Conservation (phyloP, 2,797 vertebrate genomes). For the Acanthiza pusilla region DNA sequence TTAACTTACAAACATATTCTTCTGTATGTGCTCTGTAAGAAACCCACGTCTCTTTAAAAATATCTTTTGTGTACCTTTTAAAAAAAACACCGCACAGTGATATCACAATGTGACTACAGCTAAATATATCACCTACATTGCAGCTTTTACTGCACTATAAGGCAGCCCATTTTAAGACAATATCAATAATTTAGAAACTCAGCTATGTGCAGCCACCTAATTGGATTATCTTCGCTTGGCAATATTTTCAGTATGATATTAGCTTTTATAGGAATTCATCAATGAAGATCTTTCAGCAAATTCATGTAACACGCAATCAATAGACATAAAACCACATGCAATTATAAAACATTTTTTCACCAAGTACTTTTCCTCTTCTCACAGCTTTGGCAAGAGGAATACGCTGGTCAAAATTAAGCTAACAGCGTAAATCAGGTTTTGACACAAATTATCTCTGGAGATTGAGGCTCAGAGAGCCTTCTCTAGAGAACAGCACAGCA, state of each 20-base stretch:
- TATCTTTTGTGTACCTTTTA: neutral
- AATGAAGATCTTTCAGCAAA: neutral
- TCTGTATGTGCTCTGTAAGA: neutral
- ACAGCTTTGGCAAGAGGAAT: neutral
- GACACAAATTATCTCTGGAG: neutral
- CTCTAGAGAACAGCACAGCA: neutral
- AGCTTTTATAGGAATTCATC: neutral
- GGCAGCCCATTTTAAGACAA: neutral
- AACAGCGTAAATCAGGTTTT: neutral
- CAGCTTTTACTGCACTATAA: slow-evolving; percentile 8
- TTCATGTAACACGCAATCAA: neutral
- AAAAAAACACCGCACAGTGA: neutral
- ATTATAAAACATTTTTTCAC: neutral
- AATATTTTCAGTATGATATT: neutral
- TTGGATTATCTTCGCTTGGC: neutral
- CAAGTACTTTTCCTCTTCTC: neutral
- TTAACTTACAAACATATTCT: neutral
- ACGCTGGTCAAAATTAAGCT: neutral
- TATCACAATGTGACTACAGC: neutral
- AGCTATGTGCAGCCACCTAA: neutral
- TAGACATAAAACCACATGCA: neutral
- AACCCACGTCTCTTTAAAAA: neutral
- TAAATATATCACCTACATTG: neutral
- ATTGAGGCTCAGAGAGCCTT: neutral
- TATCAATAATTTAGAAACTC: slow-evolving; percentile 40